Percentiles rank a stretch among this genome's conserved stretches.
Evolutionary conservation across 2,888 invertebrate species (phyloP).

Genomic region (Cosmia trapezina): DNA sequence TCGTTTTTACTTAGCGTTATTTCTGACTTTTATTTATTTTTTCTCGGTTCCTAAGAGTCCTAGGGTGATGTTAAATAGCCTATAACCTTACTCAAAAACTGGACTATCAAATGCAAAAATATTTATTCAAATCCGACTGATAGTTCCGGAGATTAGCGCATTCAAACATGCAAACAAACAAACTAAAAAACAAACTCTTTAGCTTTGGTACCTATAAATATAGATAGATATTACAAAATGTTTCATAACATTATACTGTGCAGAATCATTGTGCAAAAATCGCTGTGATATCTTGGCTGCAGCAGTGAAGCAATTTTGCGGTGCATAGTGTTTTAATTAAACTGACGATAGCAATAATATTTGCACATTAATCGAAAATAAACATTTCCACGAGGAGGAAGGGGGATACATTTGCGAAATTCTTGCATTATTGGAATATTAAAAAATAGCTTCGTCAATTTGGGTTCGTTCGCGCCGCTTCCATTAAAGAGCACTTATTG

Average conservation of each 20-base stretch:
- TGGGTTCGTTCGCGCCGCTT: constrained; percentile 65
- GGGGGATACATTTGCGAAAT: constrained; percentile 38
- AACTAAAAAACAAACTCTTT: too few relatives aligned
- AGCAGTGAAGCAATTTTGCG: constrained; percentile 38
- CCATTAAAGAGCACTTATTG: constrained; percentile 74
- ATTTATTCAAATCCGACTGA: too few relatives aligned
- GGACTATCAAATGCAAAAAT: too few relatives aligned
- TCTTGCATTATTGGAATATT: constrained; percentile 59
- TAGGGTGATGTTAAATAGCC: too few relatives aligned
- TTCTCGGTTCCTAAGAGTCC: too few relatives aligned
- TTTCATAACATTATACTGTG: constrained; percentile 41
- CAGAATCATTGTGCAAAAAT: constrained; percentile 38
- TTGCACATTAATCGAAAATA: constrained; percentile 58
- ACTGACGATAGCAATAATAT: constrained; percentile 45
- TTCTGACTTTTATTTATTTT: too few relatives aligned
- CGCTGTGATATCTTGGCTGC: constrained; percentile 43
- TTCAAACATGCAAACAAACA: too few relatives aligned
- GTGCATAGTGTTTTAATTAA: constrained; percentile 54
- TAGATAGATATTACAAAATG: constrained; percentile 25
- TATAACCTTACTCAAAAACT: too few relatives aligned
- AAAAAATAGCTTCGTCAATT: constrained; percentile 61
- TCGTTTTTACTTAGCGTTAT: too few relatives aligned
- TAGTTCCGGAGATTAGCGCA: too few relatives aligned
- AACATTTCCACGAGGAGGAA: constrained; percentile 31
- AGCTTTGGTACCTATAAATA: too few relatives aligned